A percentile compares a stretch with the other conserved stretches of the same genome.
Conservation (phyloP, 2,888 invertebrate genomes). For the Eumerus sabulonum region DNA sequence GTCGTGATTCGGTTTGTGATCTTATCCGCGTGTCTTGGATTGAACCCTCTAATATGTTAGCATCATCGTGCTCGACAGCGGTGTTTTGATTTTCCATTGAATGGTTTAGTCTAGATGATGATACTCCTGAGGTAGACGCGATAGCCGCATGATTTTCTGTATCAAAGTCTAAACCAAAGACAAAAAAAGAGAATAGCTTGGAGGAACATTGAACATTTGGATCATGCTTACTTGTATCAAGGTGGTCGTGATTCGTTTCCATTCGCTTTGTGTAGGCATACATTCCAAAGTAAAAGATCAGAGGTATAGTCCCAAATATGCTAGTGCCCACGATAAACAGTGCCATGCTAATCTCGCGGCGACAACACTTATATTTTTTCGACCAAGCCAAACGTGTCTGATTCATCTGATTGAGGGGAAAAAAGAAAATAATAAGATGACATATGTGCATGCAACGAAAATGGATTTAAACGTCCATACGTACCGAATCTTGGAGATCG, state of each 20-base stretch:
- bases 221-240: slow-evolving; percentile 69
- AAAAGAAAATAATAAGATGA: neutral
- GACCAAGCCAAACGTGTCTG: slow-evolving; percentile 74
- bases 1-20: neutral
- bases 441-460: too few species aligned
- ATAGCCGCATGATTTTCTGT: slow-evolving; percentile 1
- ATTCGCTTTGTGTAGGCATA: slow-evolving; percentile 72
- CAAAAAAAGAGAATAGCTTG: neutral
- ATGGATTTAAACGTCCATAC: neutral
- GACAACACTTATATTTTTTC: slow-evolving; percentile 73
- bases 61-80: neutral
- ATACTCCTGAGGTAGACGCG: slow-evolving; percentile 22
- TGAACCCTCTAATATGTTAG: neutral
- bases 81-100: neutral
- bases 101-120: neutral
- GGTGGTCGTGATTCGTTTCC: slow-evolving; percentile 72
- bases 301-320: slow-evolving; percentile 71
- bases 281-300: slow-evolving; percentile 72
- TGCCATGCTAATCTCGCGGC: slow-evolving; percentile 71
- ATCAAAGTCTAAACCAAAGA: slow-evolving; percentile 12
- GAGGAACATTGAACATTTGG: neutral
- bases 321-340: slow-evolving; percentile 70
- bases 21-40: too few species aligned
- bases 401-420: neutral
- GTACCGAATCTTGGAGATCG: slow-evolving; percentile 46